Base-by-base conservation (phyloP, 1,140 invertebrate genomes). In the Plutomurus gul region DNA sequence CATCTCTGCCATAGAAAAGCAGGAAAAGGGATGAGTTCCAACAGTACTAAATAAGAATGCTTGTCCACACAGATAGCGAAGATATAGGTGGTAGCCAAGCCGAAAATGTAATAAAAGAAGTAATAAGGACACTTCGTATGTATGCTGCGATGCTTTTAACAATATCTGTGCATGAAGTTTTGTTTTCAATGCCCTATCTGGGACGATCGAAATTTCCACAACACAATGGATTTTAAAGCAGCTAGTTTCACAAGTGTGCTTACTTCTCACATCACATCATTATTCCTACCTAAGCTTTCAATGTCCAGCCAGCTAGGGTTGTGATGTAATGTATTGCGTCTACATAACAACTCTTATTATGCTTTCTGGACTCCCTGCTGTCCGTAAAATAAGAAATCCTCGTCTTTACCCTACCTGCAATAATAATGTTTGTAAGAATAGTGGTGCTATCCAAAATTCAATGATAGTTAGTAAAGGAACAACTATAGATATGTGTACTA, bases 221-320 rank as follows among this genome's bases (percentile, higher is more conserved):
- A 30, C 40, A 39, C 70, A 73, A 73, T 43, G 36, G 70, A 27
- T 46, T 73, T 73, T 73, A 73, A 73, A 73, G n/a, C 49, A 56
- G 36, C 37, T 73, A 40, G 70, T 73, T 73, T 43, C 18, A 18
- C 40, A 1, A 36, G 56, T 36, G 10, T 36, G 16, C 11, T 7
- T 56, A 65, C 56, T 33, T 7, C 3, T 65, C 8, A n/a, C 56
- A 11, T 65, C 27, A 33, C 27, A 65, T 65, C 27, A 65, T 65
- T 65, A 51, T 51, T 51, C 20, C 47, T n/a, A 51, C 47, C 25
- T 51, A 51, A 22, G 25, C 25, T 51, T 22, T 51, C 11, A 46
- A 47, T 47, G 20, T 46, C 4, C n/a, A 18, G 43, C 46, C 3
- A 49, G 18, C 11, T n/a, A 49, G 46, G 20, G 46, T 4, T 8